Base-by-base conservation (phyloP, 2,888 invertebrate species). In the Gastracanthus pulcherrimus region DNA sequence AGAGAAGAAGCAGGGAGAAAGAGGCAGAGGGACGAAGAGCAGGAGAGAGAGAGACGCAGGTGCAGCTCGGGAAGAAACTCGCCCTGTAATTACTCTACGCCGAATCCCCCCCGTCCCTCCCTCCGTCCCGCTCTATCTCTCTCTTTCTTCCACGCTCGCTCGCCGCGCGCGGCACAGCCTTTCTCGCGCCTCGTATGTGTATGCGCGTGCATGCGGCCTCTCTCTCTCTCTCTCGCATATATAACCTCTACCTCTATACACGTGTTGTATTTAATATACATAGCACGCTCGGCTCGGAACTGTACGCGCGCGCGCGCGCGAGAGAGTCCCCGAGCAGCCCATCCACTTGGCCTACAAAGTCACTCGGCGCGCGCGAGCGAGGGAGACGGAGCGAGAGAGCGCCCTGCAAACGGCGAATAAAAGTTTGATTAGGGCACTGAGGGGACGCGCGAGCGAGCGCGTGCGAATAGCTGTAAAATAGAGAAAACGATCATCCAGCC, bases 21-120 rank as follows among this genome's bases (percentile, higher is more conserved):
- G 77, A 75, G 58, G n/a, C 64, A 45, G 64, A n/a, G 31, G 26
- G 36, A 69, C 29, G 75, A 76, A 55, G 55, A 26, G 55, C 55
- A 55, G 55, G 55, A 9, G 55, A 48, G 55, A 55, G 55, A 55
- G 6, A 55, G 55, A 55, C n/a, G n/a, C n/a, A n/a, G n/a, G n/a
- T n/a, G n/a, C n/a, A n/a, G n/a, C n/a, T n/a, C n/a, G 55, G 26
- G 55, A 55, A 55, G 55, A 55, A 55, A 23, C 55, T 55, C 55
- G 55, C 55, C 55, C 55, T 55, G 55, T 55, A 55, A 55, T 55
- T 55, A 55, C 55, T 55, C 55, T 55, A 55, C 55, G 55, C 55
- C 55, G 55, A 55, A 55, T 55, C n/a, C 55, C 55, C 55, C 26
- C n/a, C n/a, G n/a, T n/a, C n/a, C n/a, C n/a, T n/a, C n/a, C n/a